Evolutionary conservation across 2,113 vertebrate genomes (phyloP).

Genomic region (Thryonomys swinderianus): DNA sequence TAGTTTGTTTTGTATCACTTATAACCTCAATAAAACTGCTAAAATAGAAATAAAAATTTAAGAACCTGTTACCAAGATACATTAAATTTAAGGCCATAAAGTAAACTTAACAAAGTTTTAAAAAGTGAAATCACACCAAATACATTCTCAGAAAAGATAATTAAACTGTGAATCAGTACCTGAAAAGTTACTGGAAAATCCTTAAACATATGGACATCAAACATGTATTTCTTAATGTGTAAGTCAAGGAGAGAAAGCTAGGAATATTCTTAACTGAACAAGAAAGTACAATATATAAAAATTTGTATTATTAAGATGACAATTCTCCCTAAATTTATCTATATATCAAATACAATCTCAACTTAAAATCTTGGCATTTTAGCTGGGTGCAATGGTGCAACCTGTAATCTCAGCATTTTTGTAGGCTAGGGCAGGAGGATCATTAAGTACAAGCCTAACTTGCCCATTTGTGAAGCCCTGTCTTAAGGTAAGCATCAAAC

Average conservation of each 20-base stretch:
- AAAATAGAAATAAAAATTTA: not conserved
- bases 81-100: not conserved
- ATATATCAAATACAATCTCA: not conserved
- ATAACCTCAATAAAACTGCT: not conserved
- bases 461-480: not conserved
- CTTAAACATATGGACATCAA: not conserved
- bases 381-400: not conserved
- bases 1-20: not conserved
- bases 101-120: not conserved
- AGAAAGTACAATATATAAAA: not conserved
- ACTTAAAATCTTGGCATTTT: not conserved
- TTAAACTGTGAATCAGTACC: not conserved
- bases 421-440: not conserved
- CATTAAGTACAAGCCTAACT: not conserved
- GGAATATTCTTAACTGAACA: not conserved
- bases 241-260: not conserved
- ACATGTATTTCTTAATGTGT: not conserved
- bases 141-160: not conserved
- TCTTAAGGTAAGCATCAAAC: not conserved
- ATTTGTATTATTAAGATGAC: not conserved
- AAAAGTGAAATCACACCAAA: not conserved
- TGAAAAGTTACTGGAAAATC: not conserved
- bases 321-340: not conserved
- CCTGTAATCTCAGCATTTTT: not conserved
- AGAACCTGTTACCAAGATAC: not conserved